A percentile compares a stretch with the other conserved stretches of the same genome.
Evolutionary conservation across 2,888 invertebrate species (phyloP).

Genomic region (Cordilura impudica): DNA sequence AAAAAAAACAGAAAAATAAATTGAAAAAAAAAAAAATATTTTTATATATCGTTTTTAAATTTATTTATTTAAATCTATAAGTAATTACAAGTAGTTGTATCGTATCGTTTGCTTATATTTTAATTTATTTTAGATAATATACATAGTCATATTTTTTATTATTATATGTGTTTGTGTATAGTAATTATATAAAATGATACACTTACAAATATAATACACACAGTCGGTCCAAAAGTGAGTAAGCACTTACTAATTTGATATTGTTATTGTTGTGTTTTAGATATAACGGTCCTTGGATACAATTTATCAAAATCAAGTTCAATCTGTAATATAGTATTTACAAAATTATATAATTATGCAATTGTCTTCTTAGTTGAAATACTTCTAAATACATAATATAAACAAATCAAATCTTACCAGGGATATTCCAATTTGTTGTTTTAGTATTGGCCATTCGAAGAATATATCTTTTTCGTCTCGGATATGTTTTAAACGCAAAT

Average conservation of each 20-base stretch:
- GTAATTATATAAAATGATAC: too few relatives aligned
- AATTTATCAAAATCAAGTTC: conserved; percentile 36
- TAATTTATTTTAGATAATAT: conserved; percentile 25
- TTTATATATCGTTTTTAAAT: too few relatives aligned
- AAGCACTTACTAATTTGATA: too few relatives aligned
- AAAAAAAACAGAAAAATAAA: conserved; percentile 23
- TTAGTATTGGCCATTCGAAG: conserved; percentile 27
- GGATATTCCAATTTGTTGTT: conserved; percentile 30
- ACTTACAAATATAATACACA: too few relatives aligned
- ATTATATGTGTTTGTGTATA: conserved; percentile 4
- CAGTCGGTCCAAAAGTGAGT: too few relatives aligned
- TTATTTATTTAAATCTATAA: conserved; percentile 11
- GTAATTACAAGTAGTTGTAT: conserved; percentile 17
- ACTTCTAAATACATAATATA: conserved; percentile 32
- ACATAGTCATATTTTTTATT: neutral
- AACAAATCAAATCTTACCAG: conserved; percentile 25
- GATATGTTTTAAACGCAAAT: conserved; percentile 28
- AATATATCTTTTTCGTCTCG: conserved; percentile 27
- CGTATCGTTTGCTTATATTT: neutral
- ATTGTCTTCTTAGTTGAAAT: conserved; percentile 35
- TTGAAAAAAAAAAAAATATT: conserved; percentile 25
- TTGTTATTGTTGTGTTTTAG: too few relatives aligned
- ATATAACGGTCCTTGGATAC: too few relatives aligned
- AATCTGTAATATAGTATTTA: conserved; percentile 32
- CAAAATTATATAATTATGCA: conserved; percentile 32